Conservation (phyloP, 2,888 invertebrate genomes). For the Germaria angustata region DNA sequence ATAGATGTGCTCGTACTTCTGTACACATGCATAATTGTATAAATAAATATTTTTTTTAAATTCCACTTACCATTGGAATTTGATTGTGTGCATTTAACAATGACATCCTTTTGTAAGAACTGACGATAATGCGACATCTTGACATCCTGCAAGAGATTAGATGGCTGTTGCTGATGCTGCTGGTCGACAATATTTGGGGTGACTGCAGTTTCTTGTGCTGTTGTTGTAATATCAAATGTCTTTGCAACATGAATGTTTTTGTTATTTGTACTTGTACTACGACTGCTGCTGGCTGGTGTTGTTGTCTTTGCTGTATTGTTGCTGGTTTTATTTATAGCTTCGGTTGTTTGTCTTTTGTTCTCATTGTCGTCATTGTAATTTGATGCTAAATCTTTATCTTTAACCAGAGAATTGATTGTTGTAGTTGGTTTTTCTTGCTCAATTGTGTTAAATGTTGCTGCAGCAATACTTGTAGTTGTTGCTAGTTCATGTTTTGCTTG, state of each 20-base stretch:
- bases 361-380: conserved; percentile 65
- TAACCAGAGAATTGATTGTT: conserved; percentile 6
- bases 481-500: conserved; percentile 24
- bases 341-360: conserved; percentile 47
- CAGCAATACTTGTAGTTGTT: conserved; percentile 29
- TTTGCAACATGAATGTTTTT: conserved; percentile 40
- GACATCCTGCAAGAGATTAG: not conserved
- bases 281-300: not conserved
- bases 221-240: conserved; percentile 29
- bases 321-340: conserved; percentile 45
- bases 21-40: no score
- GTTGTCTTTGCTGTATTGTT: conserved; percentile 19
- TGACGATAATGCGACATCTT: conserved; percentile 21
- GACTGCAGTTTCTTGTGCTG: no score
- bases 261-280: conserved; percentile 7
- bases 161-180: conserved; percentile 20
- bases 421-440: conserved; percentile 16
- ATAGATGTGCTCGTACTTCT: no score
- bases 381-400: conserved; percentile 63
- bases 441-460: conserved; percentile 45
- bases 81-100: conserved; percentile 55
- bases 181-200: not conserved
- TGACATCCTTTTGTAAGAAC: conserved; percentile 44
- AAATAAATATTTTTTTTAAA: no score
- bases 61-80: conserved; percentile 55